Conservation (phyloP, 2,797 vertebrate genomes). For the Pangasius larnaudii region DNA sequence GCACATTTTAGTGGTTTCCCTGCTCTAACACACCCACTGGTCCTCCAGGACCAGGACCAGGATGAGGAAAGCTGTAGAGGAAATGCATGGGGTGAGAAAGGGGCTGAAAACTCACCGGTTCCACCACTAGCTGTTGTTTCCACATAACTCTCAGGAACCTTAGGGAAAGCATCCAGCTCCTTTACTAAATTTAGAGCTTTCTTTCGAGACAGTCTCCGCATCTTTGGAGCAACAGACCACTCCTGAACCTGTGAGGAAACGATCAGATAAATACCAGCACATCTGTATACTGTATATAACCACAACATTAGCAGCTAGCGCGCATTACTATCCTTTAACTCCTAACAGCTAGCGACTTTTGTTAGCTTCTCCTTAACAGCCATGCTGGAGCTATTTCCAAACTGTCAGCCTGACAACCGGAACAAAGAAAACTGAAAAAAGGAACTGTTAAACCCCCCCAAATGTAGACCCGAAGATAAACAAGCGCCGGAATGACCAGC, state of each 20-base stretch:
- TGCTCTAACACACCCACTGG: neutral
- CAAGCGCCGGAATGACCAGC: slow-evolving; percentile 9
- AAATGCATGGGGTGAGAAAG: neutral
- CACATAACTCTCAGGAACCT: slow-evolving; percentile 97
- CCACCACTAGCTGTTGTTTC: slow-evolving; percentile 92
- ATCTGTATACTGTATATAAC: neutral
- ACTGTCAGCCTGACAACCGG: neutral
- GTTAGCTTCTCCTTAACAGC: neutral
- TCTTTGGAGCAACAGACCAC: slow-evolving; percentile 70
- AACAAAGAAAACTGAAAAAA: neutral
- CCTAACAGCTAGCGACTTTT: slow-evolving; percentile 9
- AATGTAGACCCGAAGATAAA: neutral
- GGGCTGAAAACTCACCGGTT: slow-evolving; percentile 80
- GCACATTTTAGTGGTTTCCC: neutral
- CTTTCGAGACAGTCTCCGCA: slow-evolving; percentile 94
- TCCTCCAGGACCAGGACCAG: neutral
- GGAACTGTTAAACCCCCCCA: neutral
- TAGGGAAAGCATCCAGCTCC: slow-evolving; percentile 96
- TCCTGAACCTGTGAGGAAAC: slow-evolving; percentile 72
- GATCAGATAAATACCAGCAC: neutral
- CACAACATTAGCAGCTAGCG: slow-evolving; percentile 16
- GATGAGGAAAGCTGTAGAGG: neutral
- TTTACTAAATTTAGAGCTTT: slow-evolving; percentile 93
- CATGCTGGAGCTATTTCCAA: neutral
- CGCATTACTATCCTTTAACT: neutral